phyloP scores from a whole-genome alignment of 2,888 invertebrate genomes.

The Cantharis rufa region DNA sequence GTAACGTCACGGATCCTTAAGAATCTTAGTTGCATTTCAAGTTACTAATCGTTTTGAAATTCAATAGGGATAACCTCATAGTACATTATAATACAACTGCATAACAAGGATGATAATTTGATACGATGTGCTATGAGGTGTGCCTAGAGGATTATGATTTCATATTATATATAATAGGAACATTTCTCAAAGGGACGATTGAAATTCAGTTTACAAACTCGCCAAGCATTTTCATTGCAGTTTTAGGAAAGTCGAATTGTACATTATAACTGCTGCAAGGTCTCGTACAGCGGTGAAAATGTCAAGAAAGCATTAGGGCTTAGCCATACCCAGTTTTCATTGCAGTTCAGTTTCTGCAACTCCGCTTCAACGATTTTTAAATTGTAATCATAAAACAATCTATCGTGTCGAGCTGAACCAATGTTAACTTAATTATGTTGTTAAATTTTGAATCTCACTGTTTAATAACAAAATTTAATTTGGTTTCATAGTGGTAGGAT shows the following conservation, averaged over 20 bases:
- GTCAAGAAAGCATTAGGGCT: no score
- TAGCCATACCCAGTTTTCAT: no score
- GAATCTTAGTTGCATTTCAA: background rate
- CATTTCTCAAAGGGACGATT: background rate
- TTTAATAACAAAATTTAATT: background rate
- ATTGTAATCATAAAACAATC: background rate
- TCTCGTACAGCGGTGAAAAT: no score
- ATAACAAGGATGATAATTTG: background rate
- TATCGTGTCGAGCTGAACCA: background rate
- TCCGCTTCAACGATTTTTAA: background rate
- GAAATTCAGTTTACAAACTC: background rate
- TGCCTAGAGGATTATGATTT: background rate
- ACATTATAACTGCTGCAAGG: background rate
- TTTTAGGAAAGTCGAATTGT: background rate
- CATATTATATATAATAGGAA: background rate
- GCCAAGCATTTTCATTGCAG: background rate
- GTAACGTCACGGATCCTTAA: no score
- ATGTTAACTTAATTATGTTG: background rate
- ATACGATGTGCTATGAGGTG: background rate
- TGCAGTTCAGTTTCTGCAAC: background rate
- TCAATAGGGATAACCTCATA: background rate
- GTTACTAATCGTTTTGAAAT: background rate
- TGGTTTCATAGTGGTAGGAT: background rate
- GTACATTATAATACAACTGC: background rate
- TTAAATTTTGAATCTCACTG: background rate